Evolutionary conservation across 2,113 vertebrate species (phyloP).

Genomic region (Merops nubicus): DNA sequence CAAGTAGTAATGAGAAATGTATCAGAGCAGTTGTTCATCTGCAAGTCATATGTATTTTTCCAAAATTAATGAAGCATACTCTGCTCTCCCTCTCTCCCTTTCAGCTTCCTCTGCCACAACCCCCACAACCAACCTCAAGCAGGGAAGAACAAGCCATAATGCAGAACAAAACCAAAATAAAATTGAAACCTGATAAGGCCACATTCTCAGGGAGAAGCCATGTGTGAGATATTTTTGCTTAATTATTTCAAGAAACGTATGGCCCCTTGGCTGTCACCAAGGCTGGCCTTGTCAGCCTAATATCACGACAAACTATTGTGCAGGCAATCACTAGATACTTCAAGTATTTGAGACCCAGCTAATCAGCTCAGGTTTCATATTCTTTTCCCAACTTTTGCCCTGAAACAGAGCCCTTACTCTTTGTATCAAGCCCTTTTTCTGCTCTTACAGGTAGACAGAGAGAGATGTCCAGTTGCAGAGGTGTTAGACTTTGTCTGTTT

Average conservation of each 20-base stretch:
- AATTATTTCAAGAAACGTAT: constrained; percentile 67
- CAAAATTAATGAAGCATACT: neutral
- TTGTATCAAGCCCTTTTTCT: neutral
- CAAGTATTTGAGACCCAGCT: constrained; percentile 15
- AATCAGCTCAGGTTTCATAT: constrained; percentile 36
- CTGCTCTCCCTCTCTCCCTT: neutral
- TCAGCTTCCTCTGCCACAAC: neutral
- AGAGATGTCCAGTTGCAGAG: neutral
- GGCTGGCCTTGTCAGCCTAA: constrained; percentile 21
- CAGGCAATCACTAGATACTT: neutral
- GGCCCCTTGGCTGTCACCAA: constrained; percentile 52
- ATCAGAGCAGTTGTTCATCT: neutral
- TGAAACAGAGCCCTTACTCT: constrained; percentile 3
- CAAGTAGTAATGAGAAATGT: neutral
- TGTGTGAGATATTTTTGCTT: constrained; percentile 62
- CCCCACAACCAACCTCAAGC: neutral
- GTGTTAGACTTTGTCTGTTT: neutral
- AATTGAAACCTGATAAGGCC: constrained; percentile 54
- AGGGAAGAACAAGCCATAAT: neutral
- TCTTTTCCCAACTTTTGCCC: neutral
- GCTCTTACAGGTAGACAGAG: neutral
- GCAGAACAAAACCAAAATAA: constrained; percentile 53
- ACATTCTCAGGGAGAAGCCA: constrained; percentile 64
- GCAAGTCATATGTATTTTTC: neutral
- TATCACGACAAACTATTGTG: neutral